A percentile compares a stretch with the other conserved stretches of the same genome.
phyloP scores from a whole-genome alignment of 2,113 vertebrate species.

The Mystacornis crossleyi region DNA sequence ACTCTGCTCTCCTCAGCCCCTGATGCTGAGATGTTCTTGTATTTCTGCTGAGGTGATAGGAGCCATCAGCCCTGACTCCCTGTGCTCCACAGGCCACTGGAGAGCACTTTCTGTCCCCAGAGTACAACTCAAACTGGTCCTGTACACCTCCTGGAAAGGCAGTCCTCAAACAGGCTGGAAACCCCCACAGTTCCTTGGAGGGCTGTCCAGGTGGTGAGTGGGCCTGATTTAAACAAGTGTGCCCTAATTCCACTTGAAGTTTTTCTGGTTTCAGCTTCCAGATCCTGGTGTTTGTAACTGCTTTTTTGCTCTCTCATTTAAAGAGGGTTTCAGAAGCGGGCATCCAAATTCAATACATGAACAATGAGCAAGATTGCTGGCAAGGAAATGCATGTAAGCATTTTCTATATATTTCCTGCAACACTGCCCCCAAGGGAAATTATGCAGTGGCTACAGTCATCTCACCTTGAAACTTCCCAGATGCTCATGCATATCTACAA shows the following conservation, averaged over 20 bases:
- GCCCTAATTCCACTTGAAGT: not conserved
- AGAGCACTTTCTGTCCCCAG: not conserved
- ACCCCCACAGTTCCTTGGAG: not conserved
- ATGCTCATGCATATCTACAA: not conserved
- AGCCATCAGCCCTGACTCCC: not conserved
- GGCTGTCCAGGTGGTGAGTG: not conserved
- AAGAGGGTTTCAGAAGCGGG: not conserved
- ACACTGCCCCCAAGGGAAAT: not conserved
- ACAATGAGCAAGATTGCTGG: not conserved
- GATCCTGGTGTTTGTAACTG: not conserved
- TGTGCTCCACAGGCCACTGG: not conserved
- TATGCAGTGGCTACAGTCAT: not conserved
- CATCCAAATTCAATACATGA: not conserved
- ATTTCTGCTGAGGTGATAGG: not conserved
- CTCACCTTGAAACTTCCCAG: not conserved
- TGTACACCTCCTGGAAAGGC: not conserved
- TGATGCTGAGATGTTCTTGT: not conserved
- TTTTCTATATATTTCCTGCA: not conserved
- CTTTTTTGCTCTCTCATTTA: constrained; percentile 4
- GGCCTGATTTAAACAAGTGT: not conserved
- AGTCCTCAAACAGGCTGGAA: not conserved
- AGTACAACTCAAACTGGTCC: not conserved
- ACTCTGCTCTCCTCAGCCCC: not conserved
- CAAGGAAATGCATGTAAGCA: not conserved
- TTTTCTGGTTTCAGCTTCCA: not conserved